A percentile compares a stretch with the other conserved stretches of the same genome.
phyloP scores from a whole-genome alignment of 1,140 invertebrate species.

The Phocides pigmalion region DNA sequence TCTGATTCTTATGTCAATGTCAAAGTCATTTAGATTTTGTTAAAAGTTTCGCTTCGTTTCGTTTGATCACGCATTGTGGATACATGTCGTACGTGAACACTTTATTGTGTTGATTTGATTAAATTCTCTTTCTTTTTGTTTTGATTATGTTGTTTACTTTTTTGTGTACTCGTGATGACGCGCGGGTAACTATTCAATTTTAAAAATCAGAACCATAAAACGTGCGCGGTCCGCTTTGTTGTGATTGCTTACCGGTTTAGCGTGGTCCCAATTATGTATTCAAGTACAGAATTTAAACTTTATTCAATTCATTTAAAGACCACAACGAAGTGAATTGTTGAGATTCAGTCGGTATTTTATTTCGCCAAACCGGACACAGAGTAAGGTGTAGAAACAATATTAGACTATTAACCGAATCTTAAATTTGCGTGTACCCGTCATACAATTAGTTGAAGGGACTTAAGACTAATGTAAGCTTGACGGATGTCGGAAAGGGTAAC shows the following conservation, averaged over 20 bases:
- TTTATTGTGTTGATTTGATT: too few relatives aligned
- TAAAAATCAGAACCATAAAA: slow-evolving; percentile 10
- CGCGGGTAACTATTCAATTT: slow-evolving; percentile 6
- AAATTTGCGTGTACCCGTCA: neutral
- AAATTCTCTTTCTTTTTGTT: neutral
- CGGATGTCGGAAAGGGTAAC: slow-evolving; percentile 8
- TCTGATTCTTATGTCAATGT: too few relatives aligned
- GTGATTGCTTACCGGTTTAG: slow-evolving; percentile 22
- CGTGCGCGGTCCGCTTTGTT: slow-evolving; percentile 21
- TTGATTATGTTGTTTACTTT: slow-evolving; percentile 13
- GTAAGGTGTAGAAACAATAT: slow-evolving; percentile 26
- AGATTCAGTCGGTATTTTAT: slow-evolving; percentile 44
- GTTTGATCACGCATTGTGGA: too few relatives aligned
- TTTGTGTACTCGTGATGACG: neutral
- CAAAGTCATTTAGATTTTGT: too few relatives aligned
- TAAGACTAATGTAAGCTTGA: neutral
- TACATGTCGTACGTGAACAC: too few relatives aligned
- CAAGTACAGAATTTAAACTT: slow-evolving; percentile 8
- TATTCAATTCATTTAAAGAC: slow-evolving; percentile 3
- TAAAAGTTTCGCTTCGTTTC: too few relatives aligned
- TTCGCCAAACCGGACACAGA: slow-evolving; percentile 37
- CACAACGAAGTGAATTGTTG: slow-evolving; percentile 36
- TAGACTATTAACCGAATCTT: neutral
- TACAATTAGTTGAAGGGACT: neutral
- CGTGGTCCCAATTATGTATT: slow-evolving; percentile 20